Evolutionary conservation across 1,140 invertebrate species (phyloP).

Genomic region (Venustaconcha ellipsiformis): DNA sequence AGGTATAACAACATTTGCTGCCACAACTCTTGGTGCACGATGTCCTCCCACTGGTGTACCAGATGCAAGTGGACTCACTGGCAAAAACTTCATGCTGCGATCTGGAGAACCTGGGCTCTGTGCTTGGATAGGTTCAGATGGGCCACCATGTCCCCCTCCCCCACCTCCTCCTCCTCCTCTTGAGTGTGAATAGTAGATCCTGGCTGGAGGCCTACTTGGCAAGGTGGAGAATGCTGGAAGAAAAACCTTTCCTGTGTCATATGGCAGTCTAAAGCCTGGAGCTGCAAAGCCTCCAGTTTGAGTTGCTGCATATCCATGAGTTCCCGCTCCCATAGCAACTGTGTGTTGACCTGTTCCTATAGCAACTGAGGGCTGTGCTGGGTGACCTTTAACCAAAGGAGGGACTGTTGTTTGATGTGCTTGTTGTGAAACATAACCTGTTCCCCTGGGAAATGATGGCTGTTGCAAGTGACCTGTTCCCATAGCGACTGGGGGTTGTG

Average conservation of each 20-base stretch:
- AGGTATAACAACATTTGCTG: constrained; percentile 11
- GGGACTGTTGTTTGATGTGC: no score
- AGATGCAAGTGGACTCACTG: constrained; percentile 23
- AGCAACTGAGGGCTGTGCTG: constrained; percentile 20
- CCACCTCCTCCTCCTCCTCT: constrained; percentile 25
- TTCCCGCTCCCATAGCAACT: no score
- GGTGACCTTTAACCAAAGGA: constrained; percentile 1
- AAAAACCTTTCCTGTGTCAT: constrained; percentile 25
- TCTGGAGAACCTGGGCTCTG: constrained; percentile 17
- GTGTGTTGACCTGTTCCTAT: background rate
- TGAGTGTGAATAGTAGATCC: constrained; percentile 23
- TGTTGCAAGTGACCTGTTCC: no score
- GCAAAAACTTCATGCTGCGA: constrained; percentile 19
- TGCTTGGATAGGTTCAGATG: background rate
- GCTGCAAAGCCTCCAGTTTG: constrained; percentile 14
- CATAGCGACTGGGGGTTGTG: no score
- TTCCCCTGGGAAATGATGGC: no score
- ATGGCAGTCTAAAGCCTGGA: constrained; percentile 22
- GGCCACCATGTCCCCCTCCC: constrained; percentile 3
- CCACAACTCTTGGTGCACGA: constrained; percentile 13
- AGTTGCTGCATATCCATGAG: background rate
- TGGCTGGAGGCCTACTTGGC: constrained; percentile 13
- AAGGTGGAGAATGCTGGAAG: constrained; percentile 29
- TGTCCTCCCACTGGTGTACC: constrained; percentile 31
- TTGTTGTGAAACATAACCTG: no score